Base-by-base conservation (phyloP, 2,888 invertebrate genomes). In the Microctonus brassicae region DNA sequence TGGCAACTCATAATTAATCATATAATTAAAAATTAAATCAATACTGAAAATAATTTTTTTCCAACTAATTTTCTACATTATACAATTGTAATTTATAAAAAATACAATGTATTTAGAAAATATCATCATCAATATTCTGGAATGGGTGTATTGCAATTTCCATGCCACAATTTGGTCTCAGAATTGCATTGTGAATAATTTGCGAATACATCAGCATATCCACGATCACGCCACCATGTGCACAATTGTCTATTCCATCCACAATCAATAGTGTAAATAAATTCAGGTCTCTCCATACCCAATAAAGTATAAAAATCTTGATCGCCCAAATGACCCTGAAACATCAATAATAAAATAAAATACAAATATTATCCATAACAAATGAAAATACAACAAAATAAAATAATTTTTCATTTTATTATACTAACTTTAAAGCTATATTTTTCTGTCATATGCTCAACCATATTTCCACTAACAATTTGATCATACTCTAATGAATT, bases 221-320 rank as follows among this genome's bases (percentile, higher is more conserved):
- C 94, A 78, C 93, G 92, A 76, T 92, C 91, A 79, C 90, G 89
- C 95, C 95, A 95, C 94, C 94, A 95, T 0, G 91, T 91, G 83
- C 95, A 95, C 70, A 95, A 86, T 84, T 95, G 95, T 63, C 94
- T 89, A 86, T 95, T 95, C 92, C 95, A 95, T 4, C 91, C 90
- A 83, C 95, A 95, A 73, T 94, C 92, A 55, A 95, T 86, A 13
- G 91, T 90, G 84, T 93, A 91, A 80, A 95, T 93, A 58, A 95
- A 86, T 75, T 93, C 90, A 7, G 93, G 93, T 79, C 92, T 89
- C 80, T 95, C 94, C 88, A 91, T 88, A 52, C 90, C 92, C 17
- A 94, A 81, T 36, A 95, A 86, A 0, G 94, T 93, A 83, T 93
- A 94, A 86, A 94, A 94, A 88, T 95, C 95, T 86, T 95, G 95